These are phyloP conservation scores for Pelosia muscerda DNA, from an alignment of 2,888 invertebrate species.

Conservation along the genomic window DNA sequence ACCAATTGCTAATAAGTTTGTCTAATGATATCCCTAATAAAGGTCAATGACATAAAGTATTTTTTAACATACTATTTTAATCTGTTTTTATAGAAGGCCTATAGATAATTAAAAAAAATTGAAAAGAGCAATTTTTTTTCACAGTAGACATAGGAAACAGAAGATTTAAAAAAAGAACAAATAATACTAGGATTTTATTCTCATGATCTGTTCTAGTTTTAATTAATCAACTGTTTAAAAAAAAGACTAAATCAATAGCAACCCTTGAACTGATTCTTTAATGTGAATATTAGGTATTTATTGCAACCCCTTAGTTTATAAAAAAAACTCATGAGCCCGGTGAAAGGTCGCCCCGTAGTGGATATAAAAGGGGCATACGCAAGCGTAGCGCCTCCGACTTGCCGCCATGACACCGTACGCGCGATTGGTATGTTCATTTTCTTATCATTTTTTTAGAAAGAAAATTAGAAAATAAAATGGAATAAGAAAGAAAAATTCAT, in stretches of 20 bases:
- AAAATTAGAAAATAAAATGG: conserved; percentile 12
- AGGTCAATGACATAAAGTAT: conserved; percentile 21
- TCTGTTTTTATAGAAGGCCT: neutral
- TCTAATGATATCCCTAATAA: conserved; percentile 7
- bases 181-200: no score
- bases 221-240: neutral
- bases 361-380: conserved; percentile 77
- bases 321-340: conserved; percentile 58
- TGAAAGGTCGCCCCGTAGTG: conserved; percentile 77
- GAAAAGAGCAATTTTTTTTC: neutral
- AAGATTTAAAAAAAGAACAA: no score
- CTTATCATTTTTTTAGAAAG: conserved; percentile 40
- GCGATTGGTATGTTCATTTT: conserved; percentile 78
- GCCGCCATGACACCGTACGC: conserved; percentile 77
- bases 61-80: no score
- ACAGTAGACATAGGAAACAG: neutral
- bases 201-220: no score
- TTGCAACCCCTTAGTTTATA: conserved; percentile 58
- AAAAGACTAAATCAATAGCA: neutral
- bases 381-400: conserved; percentile 80
- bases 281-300: conserved; percentile 2
- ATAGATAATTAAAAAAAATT: no score
- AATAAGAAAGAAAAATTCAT: neutral
- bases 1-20: conserved; percentile 7
- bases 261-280: neutral